Percentiles rank a stretch among this genome's conserved stretches.
phyloP scores from a whole-genome alignment of 2,888 invertebrate genomes.

The Chaetogeoica ovagalla region DNA sequence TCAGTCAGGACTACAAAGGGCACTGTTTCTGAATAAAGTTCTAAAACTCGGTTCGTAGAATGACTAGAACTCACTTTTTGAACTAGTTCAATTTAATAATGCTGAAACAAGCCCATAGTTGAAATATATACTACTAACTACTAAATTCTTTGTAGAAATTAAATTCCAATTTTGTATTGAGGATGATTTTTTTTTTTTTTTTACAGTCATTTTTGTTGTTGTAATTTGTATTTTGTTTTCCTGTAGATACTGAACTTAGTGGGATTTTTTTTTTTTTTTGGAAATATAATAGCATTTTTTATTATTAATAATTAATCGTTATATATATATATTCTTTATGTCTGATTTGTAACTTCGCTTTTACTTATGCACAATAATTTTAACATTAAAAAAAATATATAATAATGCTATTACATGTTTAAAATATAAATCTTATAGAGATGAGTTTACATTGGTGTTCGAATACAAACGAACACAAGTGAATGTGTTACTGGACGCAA shows the following conservation, averaged over 20 bases:
- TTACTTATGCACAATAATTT: neutral
- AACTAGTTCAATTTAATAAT: no score
- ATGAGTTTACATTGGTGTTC: no score
- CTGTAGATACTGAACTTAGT: neutral
- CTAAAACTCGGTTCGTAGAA: no score
- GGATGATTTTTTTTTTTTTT: conserved; percentile 5
- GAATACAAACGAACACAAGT: no score
- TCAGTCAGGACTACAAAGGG: no score
- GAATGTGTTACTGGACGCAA: no score
- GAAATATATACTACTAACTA: neutral
- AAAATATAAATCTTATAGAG: neutral
- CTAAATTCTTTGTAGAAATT: conserved; percentile 24
- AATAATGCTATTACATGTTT: neutral
- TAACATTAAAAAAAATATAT: neutral
- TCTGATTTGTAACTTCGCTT: neutral
- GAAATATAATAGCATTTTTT: neutral
- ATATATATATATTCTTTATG: neutral
- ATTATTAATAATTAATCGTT: conserved; percentile 17
- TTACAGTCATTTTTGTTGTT: neutral
- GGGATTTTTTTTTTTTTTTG: neutral
- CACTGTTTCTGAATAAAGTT: no score
- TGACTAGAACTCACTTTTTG: no score
- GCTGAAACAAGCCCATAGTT: conserved; percentile 1
- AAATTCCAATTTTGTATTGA: conserved; percentile 41
- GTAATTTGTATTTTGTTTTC: conserved; percentile 16